Conservation (phyloP, 2,888 invertebrate species). For the Clitarchus hookeri region DNA sequence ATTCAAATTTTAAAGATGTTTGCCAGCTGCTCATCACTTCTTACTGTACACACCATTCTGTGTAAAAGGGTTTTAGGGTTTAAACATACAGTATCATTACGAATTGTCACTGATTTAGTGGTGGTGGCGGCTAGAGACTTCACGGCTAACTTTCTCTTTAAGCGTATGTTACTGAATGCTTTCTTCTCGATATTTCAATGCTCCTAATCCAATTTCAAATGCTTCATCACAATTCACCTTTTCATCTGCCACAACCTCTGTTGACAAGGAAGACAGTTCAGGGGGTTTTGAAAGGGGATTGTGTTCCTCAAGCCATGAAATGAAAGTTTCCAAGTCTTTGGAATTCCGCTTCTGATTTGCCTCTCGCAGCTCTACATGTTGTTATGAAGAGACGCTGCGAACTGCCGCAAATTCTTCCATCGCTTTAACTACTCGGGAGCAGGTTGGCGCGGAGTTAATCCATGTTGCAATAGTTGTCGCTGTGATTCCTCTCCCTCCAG, state of each 20-base stretch:
- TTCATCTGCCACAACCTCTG: not conserved
- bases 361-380: slow-evolving; percentile 11
- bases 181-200: too few relatives aligned
- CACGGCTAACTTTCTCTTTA: too few relatives aligned
- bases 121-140: too few relatives aligned
- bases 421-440: not conserved
- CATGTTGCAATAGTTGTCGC: too few relatives aligned
- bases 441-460: not conserved
- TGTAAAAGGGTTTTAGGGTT: not conserved
- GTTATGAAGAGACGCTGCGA: not conserved
- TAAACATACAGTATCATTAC: not conserved
- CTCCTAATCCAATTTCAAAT: too few relatives aligned
- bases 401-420: slow-evolving; percentile 15
- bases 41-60: not conserved
- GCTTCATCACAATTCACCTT: not conserved
- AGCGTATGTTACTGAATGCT: too few relatives aligned
- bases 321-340: too few relatives aligned
- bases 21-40: not conserved
- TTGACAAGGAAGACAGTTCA: not conserved
- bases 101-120: too few relatives aligned
- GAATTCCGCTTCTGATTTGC: too few relatives aligned
- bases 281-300: not conserved
- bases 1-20: not conserved
- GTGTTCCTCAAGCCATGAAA: too few relatives aligned
- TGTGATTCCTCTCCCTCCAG: too few relatives aligned